Percentiles rank a stretch among this genome's conserved stretches.
phyloP scores from a whole-genome alignment of 92 coral and sea anemone species.

The Blastomussa wellsi region DNA sequence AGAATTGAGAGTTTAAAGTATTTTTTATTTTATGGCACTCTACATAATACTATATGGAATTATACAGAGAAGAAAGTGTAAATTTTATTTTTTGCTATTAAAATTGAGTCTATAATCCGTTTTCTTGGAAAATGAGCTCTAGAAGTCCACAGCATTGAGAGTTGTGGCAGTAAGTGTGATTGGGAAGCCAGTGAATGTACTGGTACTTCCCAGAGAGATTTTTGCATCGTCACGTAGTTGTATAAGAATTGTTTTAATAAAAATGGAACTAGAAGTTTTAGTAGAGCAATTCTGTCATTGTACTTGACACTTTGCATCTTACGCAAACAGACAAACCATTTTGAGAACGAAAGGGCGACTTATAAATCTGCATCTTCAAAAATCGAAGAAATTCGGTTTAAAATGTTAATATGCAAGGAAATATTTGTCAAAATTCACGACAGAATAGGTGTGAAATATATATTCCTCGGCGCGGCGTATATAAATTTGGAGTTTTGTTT shows the following conservation, averaged over 20 bases:
- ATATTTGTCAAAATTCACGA: neutral
- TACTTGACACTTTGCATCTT: slow-evolving; percentile 14
- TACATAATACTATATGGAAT: slow-evolving; percentile 83
- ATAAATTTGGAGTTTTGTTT: slow-evolving; percentile 30
- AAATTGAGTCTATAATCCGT: slow-evolving; percentile 66
- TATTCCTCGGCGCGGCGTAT: neutral
- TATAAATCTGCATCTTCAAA: neutral
- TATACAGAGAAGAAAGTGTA: slow-evolving; percentile 90
- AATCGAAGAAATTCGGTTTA: neutral
- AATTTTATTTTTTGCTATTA: slow-evolving; percentile 98
- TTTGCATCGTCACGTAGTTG: slow-evolving; percentile 49
- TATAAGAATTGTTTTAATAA: slow-evolving; percentile 87
- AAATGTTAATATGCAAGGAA: neutral
- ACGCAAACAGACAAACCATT: neutral
- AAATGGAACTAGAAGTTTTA: slow-evolving; percentile 68
- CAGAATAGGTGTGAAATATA: slow-evolving; percentile 2
- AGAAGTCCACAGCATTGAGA: slow-evolving; percentile 49
- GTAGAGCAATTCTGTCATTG: slow-evolving; percentile 35
- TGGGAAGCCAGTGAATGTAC: neutral
- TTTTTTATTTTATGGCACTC: slow-evolving; percentile 96
- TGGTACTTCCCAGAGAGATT: slow-evolving; percentile 18
- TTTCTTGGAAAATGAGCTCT: slow-evolving; percentile 51
- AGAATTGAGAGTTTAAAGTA: slow-evolving; percentile 86
- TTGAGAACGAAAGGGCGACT: neutral
- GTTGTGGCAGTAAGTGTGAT: slow-evolving; percentile 40